A percentile compares a stretch with the other conserved stretches of the same genome.
Evolutionary conservation across 2,797 vertebrate genomes (phyloP).

Genomic region (Artibeus lituratus): DNA sequence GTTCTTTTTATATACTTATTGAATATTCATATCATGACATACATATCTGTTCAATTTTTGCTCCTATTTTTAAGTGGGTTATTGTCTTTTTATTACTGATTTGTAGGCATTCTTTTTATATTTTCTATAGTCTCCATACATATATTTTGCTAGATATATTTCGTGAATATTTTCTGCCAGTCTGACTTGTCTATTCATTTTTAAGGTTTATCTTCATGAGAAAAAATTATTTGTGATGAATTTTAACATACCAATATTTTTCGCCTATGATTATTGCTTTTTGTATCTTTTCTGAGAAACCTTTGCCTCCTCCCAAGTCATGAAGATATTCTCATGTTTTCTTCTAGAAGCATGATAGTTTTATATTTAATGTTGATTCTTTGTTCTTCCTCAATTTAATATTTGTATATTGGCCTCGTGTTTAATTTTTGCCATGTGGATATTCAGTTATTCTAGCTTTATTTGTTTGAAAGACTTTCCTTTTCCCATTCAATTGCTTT

Average conservation of each 20-base stretch:
- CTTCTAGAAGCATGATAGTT: background rate
- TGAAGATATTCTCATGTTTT: conserved; percentile 15
- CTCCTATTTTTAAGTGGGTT: background rate
- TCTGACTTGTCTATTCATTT: background rate
- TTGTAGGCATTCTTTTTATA: background rate
- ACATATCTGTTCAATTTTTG: background rate
- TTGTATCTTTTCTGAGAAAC: background rate
- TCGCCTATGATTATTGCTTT: background rate
- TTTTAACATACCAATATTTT: background rate
- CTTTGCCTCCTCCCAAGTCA: background rate
- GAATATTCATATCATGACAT: background rate
- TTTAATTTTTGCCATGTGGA: background rate
- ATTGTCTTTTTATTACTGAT: background rate
- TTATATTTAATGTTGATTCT: background rate
- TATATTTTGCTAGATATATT: background rate
- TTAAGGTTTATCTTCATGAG: background rate
- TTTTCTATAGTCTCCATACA: background rate
- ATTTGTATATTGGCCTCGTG: background rate
- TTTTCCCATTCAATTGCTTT: background rate
- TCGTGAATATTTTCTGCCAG: background rate
- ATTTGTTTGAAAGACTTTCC: background rate
- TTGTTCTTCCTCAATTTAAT: background rate
- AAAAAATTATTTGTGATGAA: background rate
- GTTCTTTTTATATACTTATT: background rate
- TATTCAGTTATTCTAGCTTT: background rate